These are phyloP conservation scores for Adelphocoris suturalis DNA, from an alignment of 2,888 invertebrate species.

Conservation along the genomic window DNA sequence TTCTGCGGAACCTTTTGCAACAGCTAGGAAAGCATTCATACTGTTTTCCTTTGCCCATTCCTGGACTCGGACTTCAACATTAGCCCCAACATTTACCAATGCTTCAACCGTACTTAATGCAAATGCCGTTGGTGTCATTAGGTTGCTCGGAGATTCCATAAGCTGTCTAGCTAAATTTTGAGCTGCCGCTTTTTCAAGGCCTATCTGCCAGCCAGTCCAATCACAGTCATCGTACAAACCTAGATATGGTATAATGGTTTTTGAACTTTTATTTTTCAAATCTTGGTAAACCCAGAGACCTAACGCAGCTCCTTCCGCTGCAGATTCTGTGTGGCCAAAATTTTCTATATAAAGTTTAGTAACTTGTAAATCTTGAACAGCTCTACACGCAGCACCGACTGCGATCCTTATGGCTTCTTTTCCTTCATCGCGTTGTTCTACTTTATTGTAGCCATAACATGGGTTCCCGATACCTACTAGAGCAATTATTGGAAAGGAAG, in stretches of 20 bases:
- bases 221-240: slow-evolving; percentile 84
- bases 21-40: slow-evolving; percentile 89
- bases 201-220: slow-evolving; percentile 86
- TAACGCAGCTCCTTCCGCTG: slow-evolving; percentile 88
- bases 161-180: slow-evolving; percentile 89
- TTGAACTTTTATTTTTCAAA: slow-evolving; percentile 79
- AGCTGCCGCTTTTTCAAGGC: slow-evolving; percentile 86
- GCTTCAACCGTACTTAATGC: slow-evolving; percentile 84
- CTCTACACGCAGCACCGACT: slow-evolving; percentile 82
- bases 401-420: slow-evolving; percentile 88
- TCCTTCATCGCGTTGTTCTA: slow-evolving; percentile 86
- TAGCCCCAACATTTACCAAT: slow-evolving; percentile 81
- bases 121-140: slow-evolving; percentile 88
- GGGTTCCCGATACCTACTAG: slow-evolving; percentile 87
- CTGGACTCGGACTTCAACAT: slow-evolving; percentile 84
- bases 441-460: slow-evolving; percentile 84
- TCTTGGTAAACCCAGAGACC: slow-evolving; percentile 87
- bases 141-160: slow-evolving; percentile 90
- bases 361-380: slow-evolving; percentile 81
- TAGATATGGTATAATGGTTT: slow-evolving; percentile 79
- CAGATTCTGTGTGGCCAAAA: slow-evolving; percentile 88
- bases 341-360: slow-evolving; percentile 85
- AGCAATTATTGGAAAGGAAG: slow-evolving; percentile 84
- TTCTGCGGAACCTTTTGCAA: slow-evolving; percentile 88
- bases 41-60: slow-evolving; percentile 89